Evolutionary conservation across 2,888 invertebrate genomes (phyloP), one percentile per base, ranked within the genome.

Genomic region (Drosophila paranaensis): DNA sequence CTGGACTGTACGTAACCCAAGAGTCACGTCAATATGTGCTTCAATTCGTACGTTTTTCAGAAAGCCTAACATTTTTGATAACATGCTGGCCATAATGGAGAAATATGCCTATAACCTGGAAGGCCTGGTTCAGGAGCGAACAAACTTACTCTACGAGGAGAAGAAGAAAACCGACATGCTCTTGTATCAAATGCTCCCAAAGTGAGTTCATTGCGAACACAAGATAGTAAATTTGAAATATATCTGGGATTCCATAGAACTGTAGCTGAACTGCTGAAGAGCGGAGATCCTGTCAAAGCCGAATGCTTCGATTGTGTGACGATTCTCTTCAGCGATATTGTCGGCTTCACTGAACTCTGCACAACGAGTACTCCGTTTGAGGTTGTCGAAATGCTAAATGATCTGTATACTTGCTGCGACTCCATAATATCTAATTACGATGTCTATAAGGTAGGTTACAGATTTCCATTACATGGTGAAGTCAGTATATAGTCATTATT

Each of bases 71-170:
- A 97, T 97, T 77, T 97, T 97, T 89, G 97, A 97, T 93, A 97
- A 97, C 89, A 97, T 97, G 97, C 93, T 97, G 72, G 95, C 96
- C 0, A 97, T 97, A 91, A 97, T 97, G 97, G 97, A 97, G 92
- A 97, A 97, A 90, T 97, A 98, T 90, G 97, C 97, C 1, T 96
- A 96, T 46, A 97, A 97, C 92, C 92, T 98, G 71, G 97, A 97
- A 90, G 95, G 96, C 0, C 93, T 97, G 46, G 97, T 97, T 0
- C 96, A 97, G 72, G 97, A 97, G 86, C 94, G 97, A 69, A 97
- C 97, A 0, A 95, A 95, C 82, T 95, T 97, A 85, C 93, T 97
- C 62, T 94, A 95, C 51, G 96, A 96, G 90, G 97, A 97, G 92
- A 97, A 97, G 91, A 95, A 96, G 91, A 95, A 97, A 91, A 97